These are phyloP conservation scores for Pseudachorutes palmiensis DNA, from an alignment of 1,140 invertebrate species.

Conservation along the genomic window DNA sequence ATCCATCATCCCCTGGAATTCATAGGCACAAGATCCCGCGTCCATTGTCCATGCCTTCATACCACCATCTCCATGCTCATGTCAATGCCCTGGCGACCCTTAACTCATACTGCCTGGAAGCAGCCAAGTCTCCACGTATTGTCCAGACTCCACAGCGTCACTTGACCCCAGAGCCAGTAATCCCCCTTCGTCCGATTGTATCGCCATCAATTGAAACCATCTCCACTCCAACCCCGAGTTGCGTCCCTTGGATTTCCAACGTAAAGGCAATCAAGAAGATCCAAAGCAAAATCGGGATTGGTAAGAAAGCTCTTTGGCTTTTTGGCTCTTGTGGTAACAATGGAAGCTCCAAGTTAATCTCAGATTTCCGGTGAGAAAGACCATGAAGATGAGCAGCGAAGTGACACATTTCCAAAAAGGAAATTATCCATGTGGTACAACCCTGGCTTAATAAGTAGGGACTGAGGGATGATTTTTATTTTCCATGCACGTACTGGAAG, in stretches of 20 bases:
- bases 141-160: background rate
- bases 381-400: background rate
- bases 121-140: background rate
- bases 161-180: background rate
- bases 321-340: background rate
- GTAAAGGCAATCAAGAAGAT: background rate
- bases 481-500: background rate
- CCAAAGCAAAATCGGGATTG: background rate
- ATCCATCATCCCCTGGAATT: background rate
- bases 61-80: constrained; percentile 1
- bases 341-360: too few species aligned
- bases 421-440: background rate
- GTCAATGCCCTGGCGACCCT: background rate
- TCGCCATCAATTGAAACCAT: too few species aligned
- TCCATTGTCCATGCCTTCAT: background rate
- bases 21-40: background rate
- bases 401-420: background rate
- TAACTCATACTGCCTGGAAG: background rate
- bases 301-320: background rate
- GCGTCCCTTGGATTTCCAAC: background rate
- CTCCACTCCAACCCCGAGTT: background rate
- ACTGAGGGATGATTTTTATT: background rate
- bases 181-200: background rate
- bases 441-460: background rate
- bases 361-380: constrained; percentile 2